Base-by-base conservation (phyloP, 2,888 invertebrate species). In the Habroteleia sp. region DNA sequence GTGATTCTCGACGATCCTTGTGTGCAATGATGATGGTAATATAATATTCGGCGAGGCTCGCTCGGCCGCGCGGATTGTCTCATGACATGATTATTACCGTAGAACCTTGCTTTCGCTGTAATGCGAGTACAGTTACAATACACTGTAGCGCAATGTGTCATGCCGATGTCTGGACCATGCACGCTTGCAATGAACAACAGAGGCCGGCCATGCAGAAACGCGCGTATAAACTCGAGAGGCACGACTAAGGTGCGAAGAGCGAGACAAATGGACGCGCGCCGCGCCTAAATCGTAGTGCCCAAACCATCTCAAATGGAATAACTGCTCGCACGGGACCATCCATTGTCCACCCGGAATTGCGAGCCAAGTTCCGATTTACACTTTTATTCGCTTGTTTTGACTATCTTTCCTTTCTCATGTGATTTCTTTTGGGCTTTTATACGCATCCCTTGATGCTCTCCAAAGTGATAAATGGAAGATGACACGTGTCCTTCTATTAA, bases 91-190 rank as follows among this genome's bases (percentile, higher is more conserved):
- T 78, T 79, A 81, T 79, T 78, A 77, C 72, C 48, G 77, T 46
- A 35, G 69, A 65, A 35, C 71, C 63, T 52, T 74, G 77, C 74
- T 79, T 74, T 69, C 17, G 76, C 37, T 77, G 80, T 77, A 78
- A 77, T 75, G 69, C 46, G 56, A 63, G 60, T 74, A 78, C 77
- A 73, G 77, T 81, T 82, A 83, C 83, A 83, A 85, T 86, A 85
- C 82, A 83, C 83, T 82, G 82, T 75, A 71, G 52, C 76, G 84
- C 83, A 82, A 86, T 86, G 82, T 82, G 82, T 87, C 86, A 87
- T 82, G 77, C 81, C 80, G 81, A 78, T 81, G 86, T 87, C 85
- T 81, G 82, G 78, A 79, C 81, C 85, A 85, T 77, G 82, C 78
- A 72, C 60, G 76, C 56, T 56, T 63, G 63, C 48, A 65, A 56